These are phyloP conservation scores for Parazoanthus darwini DNA, from an alignment of 92 coral and sea anemone genomes.

Conservation along the genomic window DNA sequence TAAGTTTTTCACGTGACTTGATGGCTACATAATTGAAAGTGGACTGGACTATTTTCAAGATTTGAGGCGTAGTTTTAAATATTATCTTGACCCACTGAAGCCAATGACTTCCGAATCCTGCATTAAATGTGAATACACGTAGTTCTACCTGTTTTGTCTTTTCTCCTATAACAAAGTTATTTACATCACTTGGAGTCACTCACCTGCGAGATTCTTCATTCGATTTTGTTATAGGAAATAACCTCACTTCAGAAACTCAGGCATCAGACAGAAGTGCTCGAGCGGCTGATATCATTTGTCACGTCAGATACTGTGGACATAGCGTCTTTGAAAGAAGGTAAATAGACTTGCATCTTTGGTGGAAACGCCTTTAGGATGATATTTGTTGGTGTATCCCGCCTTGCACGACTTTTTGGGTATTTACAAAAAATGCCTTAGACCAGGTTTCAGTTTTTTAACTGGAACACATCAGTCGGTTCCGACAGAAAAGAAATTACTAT, in stretches of 20 bases:
- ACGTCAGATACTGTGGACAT: slow-evolving; percentile 59
- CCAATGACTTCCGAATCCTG: too few species aligned
- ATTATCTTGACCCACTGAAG: not conserved
- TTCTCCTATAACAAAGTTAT: not conserved
- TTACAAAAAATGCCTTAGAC: too few species aligned
- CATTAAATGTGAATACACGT: not conserved
- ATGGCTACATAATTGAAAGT: not conserved
- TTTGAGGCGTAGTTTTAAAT: too few species aligned
- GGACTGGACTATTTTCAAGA: not conserved
- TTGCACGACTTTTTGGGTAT: not conserved
- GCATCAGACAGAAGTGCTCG: slow-evolving; percentile 81
- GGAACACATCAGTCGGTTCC: too few species aligned
- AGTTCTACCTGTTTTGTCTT: not conserved
- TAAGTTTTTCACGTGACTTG: slow-evolving; percentile 15
- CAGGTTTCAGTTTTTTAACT: too few species aligned
- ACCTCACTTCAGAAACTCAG: slow-evolving; percentile 76
- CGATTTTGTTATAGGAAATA: slow-evolving; percentile 63
- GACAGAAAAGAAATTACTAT: too few species aligned
- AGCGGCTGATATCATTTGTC: slow-evolving; percentile 71
- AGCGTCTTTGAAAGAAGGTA: slow-evolving; percentile 71
- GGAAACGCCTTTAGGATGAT: not conserved
- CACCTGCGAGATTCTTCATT: too few species aligned
- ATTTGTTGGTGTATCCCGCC: not conserved
- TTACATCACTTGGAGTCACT: not conserved
- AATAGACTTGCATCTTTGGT: not conserved